A percentile compares a stretch with the other conserved stretches of the same genome.
Conservation (phyloP, 2,113 vertebrate species). For the Alethe castanea region DNA sequence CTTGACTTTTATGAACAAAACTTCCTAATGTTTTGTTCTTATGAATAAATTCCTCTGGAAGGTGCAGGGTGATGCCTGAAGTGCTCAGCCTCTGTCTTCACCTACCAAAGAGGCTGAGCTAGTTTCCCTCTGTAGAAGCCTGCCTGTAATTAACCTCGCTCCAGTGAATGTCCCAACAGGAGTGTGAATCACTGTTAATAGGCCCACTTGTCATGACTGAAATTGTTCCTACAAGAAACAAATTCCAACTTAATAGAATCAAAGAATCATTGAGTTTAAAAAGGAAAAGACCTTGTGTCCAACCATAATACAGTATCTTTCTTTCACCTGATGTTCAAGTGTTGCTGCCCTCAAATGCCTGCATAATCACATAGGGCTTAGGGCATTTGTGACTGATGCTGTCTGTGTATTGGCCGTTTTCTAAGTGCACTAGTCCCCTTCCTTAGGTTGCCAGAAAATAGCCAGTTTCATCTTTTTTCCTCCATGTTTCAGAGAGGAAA, state of each 20-base stretch:
- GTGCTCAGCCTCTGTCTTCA: not conserved
- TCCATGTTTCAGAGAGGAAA: not conserved
- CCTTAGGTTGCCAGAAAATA: not conserved
- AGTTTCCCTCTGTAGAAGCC: not conserved
- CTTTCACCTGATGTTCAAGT: not conserved
- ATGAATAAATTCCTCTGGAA: not conserved
- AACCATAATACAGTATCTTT: not conserved
- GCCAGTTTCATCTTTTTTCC: fast-evolving
- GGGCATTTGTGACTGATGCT: not conserved
- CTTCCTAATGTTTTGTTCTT: not conserved
- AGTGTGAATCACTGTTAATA: not conserved
- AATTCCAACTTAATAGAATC: not conserved
- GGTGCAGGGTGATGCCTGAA: not conserved
- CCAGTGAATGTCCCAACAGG: not conserved
- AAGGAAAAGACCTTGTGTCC: not conserved
- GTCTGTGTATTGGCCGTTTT: not conserved
- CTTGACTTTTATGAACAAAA: not conserved
- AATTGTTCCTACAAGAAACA: not conserved
- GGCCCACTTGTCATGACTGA: not conserved
- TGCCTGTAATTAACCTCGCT: not conserved
- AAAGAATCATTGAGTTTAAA: not conserved
- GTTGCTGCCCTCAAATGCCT: not conserved
- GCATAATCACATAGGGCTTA: not conserved
- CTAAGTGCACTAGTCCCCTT: not conserved
- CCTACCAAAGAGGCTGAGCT: not conserved